Conservation (phyloP, 1,140 invertebrate species). For the Orius insidiosus region DNA sequence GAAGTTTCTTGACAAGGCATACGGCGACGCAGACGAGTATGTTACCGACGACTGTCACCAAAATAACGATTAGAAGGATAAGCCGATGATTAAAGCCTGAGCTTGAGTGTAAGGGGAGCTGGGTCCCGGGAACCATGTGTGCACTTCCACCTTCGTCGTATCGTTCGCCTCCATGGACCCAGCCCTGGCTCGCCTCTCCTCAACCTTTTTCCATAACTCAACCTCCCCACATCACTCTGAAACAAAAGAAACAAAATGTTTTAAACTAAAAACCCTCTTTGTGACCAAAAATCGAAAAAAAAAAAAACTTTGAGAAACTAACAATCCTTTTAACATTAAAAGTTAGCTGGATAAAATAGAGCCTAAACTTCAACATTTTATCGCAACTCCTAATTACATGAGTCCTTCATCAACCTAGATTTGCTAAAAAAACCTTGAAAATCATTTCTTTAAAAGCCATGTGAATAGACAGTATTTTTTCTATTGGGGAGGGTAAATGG, state of each 20-base stretch:
- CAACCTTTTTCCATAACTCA: constrained; percentile 7
- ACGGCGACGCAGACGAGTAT: constrained; percentile 77
- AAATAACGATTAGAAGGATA: constrained; percentile 53
- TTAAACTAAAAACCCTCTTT: too few species aligned
- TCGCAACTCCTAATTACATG: too few species aligned
- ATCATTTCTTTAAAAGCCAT: too few species aligned
- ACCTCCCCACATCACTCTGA: constrained; percentile 5
- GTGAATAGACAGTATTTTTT: too few species aligned
- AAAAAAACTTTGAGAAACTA: too few species aligned
- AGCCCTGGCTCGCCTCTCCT: constrained; percentile 2
- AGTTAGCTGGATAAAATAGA: too few species aligned
- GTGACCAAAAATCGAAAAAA: too few species aligned
- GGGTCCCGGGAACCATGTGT: constrained; percentile 12
- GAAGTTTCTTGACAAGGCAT: constrained; percentile 68
- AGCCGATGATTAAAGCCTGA: constrained; percentile 49
- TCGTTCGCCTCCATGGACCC: constrained; percentile 13
- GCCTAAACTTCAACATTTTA: too few species aligned
- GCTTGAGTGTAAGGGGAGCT: constrained; percentile 27
- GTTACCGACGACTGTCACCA: constrained; percentile 73
- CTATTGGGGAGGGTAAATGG: too few species aligned
- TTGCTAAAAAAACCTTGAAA: too few species aligned
- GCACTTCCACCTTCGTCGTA: constrained; percentile 1
- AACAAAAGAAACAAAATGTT: background rate
- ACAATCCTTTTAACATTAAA: too few species aligned
- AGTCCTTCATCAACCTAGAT: too few species aligned